These are phyloP conservation scores for Procambarus clarkii DNA, from an alignment of 1,140 invertebrate genomes.

Conservation along the genomic window DNA sequence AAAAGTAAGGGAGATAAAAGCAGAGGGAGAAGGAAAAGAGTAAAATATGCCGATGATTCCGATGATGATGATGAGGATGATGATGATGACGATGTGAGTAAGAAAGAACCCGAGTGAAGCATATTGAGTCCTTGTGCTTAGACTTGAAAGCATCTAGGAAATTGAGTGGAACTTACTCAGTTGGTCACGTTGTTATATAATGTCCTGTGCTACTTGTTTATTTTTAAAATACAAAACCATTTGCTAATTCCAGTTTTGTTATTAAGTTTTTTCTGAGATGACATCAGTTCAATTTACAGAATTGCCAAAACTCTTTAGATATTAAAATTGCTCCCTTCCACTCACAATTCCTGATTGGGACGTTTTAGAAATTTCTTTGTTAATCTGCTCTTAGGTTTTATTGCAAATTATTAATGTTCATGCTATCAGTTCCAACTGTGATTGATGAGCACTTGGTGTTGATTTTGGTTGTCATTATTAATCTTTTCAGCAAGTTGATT, in stretches of 20 bases:
- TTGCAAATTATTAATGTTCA: too few species aligned
- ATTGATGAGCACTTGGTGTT: too few species aligned
- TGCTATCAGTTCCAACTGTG: too few species aligned
- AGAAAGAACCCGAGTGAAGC: slow-evolving; percentile 38
- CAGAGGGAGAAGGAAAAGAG: slow-evolving; percentile 38
- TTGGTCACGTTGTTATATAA: background rate
- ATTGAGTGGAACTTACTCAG: background rate
- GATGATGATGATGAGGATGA: slow-evolving; percentile 60
- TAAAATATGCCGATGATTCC: slow-evolving; percentile 52
- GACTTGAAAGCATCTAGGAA: background rate
- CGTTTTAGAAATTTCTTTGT: too few species aligned
- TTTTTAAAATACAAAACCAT: background rate
- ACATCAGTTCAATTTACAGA: background rate
- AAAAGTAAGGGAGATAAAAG: slow-evolving; percentile 40
- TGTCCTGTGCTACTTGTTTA: background rate
- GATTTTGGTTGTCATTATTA: too few species aligned
- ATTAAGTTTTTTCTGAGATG: background rate
- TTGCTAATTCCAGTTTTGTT: background rate
- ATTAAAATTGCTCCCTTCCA: too few species aligned
- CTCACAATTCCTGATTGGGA: too few species aligned
- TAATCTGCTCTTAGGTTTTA: too few species aligned
- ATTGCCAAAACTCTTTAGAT: too few species aligned
- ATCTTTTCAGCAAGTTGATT: too few species aligned
- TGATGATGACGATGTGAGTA: slow-evolving; percentile 54
- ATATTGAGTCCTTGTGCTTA: background rate